Conservation (phyloP, 2,113 vertebrate genomes). For the Labeo rohita region DNA sequence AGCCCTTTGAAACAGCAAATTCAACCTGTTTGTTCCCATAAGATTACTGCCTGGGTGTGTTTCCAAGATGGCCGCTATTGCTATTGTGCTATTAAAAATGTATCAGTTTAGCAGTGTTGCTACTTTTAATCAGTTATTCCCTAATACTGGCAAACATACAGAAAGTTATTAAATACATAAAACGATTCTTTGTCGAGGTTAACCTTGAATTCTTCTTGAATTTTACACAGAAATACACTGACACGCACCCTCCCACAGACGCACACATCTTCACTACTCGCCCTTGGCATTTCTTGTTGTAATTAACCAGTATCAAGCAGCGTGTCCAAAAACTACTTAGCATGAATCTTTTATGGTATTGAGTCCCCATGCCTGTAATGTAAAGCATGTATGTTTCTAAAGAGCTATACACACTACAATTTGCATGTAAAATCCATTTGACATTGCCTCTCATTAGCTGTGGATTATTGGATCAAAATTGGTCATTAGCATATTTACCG, state of each 20-base stretch:
- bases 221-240: neutral
- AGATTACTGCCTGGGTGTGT: neutral
- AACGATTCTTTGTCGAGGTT: neutral
- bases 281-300: slow-evolving; percentile 23
- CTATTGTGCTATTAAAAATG: neutral
- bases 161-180: neutral
- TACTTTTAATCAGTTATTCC: slow-evolving; percentile 8
- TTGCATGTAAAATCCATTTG: slow-evolving; percentile 6
- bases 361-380: neutral
- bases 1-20: no score
- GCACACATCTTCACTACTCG: neutral
- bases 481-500: slow-evolving; percentile 51
- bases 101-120: neutral
- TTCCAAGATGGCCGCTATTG: neutral
- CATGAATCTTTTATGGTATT: slow-evolving; percentile 28
- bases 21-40: no score
- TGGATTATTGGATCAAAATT: slow-evolving; percentile 41
- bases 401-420: neutral
- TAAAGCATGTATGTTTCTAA: slow-evolving; percentile 8
- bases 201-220: slow-evolving; percentile 1
- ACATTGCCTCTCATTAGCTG: slow-evolving; percentile 35
- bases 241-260: slow-evolving; percentile 21
- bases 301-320: slow-evolving; percentile 34
- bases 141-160: neutral
- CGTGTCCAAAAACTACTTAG: slow-evolving; percentile 30